phyloP scores from a whole-genome alignment of 1,140 invertebrate species.

The Drosophila bocki region DNA sequence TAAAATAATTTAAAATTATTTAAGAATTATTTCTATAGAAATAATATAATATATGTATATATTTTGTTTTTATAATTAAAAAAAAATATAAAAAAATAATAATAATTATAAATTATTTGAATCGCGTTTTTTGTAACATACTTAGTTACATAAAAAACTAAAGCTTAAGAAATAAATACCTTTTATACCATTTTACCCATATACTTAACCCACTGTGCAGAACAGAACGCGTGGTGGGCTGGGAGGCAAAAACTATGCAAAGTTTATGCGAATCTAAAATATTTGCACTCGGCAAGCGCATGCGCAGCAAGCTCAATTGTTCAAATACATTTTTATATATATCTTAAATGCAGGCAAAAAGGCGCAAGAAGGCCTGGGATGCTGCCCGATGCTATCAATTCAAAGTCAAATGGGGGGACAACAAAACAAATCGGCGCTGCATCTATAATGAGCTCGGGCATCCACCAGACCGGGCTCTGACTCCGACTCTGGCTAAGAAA shows the following conservation, averaged over 20 bases:
- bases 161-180: no score
- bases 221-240: neutral
- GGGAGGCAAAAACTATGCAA: slow-evolving; percentile 73
- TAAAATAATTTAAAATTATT: no score
- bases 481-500: neutral
- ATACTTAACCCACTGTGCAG: neutral
- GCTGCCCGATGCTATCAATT: slow-evolving; percentile 79
- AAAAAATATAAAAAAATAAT: no score
- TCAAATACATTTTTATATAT: slow-evolving; percentile 80
- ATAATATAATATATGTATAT: neutral
- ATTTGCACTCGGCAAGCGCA: slow-evolving; percentile 75
- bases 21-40: no score
- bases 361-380: slow-evolving; percentile 6
- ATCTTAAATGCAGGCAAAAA: slow-evolving; percentile 71
- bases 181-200: no score
- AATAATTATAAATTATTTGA: no score
- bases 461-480: slow-evolving; percentile 1
- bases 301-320: slow-evolving; percentile 76
- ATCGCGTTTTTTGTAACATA: no score
- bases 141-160: no score
- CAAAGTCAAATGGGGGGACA: slow-evolving; percentile 83
- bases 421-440: slow-evolving; percentile 83
- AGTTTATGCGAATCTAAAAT: slow-evolving; percentile 82
- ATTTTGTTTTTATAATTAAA: neutral
- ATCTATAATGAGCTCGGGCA: slow-evolving; percentile 73